Conservation (phyloP, 2,113 vertebrate species). For the Alces alces region DNA sequence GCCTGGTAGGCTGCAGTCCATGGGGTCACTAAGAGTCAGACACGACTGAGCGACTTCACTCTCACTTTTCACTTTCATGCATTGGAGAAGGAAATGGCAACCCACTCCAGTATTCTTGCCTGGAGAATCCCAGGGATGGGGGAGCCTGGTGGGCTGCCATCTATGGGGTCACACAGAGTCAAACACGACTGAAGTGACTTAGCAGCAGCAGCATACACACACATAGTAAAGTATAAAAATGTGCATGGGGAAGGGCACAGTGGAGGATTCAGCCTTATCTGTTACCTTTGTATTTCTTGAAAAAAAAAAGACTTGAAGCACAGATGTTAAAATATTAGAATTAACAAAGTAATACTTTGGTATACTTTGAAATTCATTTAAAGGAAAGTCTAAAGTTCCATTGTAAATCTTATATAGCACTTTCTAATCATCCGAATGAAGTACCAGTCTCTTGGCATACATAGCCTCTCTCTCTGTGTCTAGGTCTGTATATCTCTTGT, state of each 20-base stretch:
- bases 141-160: too few species aligned
- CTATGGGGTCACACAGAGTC: too few species aligned
- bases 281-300: conserved; percentile 27
- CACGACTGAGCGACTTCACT: too few species aligned
- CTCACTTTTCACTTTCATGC: too few species aligned
- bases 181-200: too few species aligned
- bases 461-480: conserved; percentile 10
- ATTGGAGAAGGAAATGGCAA: too few species aligned
- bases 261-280: neutral
- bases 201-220: neutral
- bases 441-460: neutral
- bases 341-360: conserved; percentile 14
- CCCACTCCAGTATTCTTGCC: too few species aligned
- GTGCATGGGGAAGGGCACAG: neutral
- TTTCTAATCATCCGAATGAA: neutral
- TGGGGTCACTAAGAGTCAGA: too few species aligned
- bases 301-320: neutral
- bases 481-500: conserved; percentile 55
- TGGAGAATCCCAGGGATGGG: too few species aligned
- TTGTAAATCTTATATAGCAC: neutral
- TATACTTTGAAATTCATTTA: conserved; percentile 26
- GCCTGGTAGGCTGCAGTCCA: too few species aligned
- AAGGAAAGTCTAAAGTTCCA: neutral
- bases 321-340: neutral
- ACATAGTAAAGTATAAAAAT: neutral